Conservation (phyloP, 2,888 invertebrate species). For the Phengaris arion region DNA sequence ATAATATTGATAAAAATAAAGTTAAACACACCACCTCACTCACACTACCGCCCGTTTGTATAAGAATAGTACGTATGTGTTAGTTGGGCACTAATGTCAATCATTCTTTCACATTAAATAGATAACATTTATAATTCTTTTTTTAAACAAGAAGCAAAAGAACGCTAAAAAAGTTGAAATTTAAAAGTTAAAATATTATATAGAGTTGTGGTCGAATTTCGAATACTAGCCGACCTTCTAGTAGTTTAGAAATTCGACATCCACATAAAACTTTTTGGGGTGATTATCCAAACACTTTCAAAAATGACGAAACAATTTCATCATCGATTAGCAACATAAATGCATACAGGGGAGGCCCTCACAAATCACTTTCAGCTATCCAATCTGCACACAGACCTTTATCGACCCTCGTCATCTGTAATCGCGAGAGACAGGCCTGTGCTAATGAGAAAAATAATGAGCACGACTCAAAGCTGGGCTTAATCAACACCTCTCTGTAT, state of each 20-base stretch:
- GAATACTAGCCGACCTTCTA: too few species aligned
- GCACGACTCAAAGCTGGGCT: constrained; percentile 54
- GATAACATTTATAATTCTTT: too few species aligned
- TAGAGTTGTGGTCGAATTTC: too few species aligned
- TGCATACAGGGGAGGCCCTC: not conserved
- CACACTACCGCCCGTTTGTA: too few species aligned
- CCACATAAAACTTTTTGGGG: not conserved
- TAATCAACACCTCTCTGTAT: constrained; percentile 59
- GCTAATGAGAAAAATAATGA: constrained; percentile 77
- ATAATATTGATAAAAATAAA: too few species aligned
- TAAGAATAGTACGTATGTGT: too few species aligned
- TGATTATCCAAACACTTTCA: not conserved
- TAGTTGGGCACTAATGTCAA: too few species aligned
- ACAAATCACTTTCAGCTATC: constrained; percentile 27
- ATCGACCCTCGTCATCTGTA: constrained; percentile 59
- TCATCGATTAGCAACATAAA: constrained; percentile 22
- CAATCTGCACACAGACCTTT: constrained; percentile 41
- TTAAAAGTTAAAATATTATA: too few species aligned
- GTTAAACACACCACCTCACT: too few species aligned
- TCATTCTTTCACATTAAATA: too few species aligned
- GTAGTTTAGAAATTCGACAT: not conserved
- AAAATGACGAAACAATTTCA: constrained; percentile 16
- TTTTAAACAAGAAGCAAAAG: too few species aligned
- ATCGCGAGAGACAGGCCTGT: constrained; percentile 62
- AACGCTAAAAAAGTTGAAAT: too few species aligned